Evolutionary conservation across 1,140 invertebrate genomes (phyloP), one percentile per base, ranked within the genome.

Genomic region (Ganaspis sp.): DNA sequence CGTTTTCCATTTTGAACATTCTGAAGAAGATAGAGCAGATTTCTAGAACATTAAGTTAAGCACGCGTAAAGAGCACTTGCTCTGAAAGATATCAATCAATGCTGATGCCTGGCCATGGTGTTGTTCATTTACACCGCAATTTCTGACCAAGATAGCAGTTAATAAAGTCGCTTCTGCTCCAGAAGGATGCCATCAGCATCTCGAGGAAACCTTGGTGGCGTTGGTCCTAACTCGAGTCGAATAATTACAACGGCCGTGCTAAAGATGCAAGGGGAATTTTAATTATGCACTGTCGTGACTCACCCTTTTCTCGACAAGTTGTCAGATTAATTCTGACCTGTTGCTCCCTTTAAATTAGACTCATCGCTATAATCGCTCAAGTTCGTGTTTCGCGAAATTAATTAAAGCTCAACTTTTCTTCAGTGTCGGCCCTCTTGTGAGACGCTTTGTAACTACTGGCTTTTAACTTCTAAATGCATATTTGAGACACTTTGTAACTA

Each of bases 231-330:
- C 54, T 29, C 23, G 54, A 64, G 54, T 29, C 23, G 54, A 64
- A 64, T 64, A 64, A 64, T 64, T 64, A 29, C 26, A 9, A 64
- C 54, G 54, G 23, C 26, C 54, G n/a, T 64, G 54, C 54, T 64
- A 29, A 64, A 64, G 54, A 29, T 29, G 54, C 12, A 11, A 64
- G 23, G 54, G 26, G 54, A 64, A 64, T 64, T 64, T 64, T 64
- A 64, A 64, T 64, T 26, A 64, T 64, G 54, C 54, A 64, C 23
- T 64, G 54, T 64, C 54, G 54, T 64, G 54, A 64, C 54, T 64
- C 54, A 64, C 23, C 54, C 23, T 29, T 64, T 64, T 64, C 54
- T 64, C 54, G 54, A 29, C 54, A 26, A 26, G 23, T 64, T 64
- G 23, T 64, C 23, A 29, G 54, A 64, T 64, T 64, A 64, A 6